A percentile compares a stretch with the other conserved stretches of the same genome.
These are phyloP conservation scores for Coluber constrictor DNA, from an alignment of 2,797 vertebrate species.

Conservation along the genomic window DNA sequence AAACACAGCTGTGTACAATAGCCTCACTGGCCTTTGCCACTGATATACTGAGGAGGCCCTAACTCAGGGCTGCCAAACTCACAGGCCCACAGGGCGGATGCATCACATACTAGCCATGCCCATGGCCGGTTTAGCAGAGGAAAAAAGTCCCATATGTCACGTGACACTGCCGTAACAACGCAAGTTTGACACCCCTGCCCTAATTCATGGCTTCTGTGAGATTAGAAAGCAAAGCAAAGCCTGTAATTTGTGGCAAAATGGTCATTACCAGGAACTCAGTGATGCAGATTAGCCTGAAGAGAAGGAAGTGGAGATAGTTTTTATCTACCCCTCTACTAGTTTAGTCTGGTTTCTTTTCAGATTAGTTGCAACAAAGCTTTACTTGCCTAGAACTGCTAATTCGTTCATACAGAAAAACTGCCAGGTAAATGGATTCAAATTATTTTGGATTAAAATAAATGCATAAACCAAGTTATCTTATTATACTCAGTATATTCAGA, in stretches of 20 bases:
- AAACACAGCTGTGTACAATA: neutral
- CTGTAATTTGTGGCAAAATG: neutral
- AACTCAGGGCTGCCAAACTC: neutral
- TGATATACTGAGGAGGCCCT: constrained; percentile 17
- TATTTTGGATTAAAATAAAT: constrained; percentile 14
- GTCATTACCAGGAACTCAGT: constrained; percentile 1
- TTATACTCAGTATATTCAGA: neutral
- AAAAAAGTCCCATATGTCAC: no score
- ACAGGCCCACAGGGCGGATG: no score
- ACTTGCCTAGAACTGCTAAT: neutral
- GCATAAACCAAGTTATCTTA: neutral
- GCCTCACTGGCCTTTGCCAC: neutral
- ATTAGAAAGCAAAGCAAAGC: constrained; percentile 34
- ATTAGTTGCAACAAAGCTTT: neutral
- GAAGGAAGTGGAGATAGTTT: constrained; percentile 15
- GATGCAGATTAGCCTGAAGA: neutral
- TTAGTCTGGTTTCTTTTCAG: neutral
- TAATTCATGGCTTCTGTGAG: neutral
- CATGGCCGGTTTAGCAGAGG: no score
- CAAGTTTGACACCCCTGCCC: neutral
- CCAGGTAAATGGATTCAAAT: neutral
- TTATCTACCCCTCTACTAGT: neutral
- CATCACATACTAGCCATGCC: no score
- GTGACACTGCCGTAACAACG: no score
- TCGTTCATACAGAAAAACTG: neutral